phyloP scores from a whole-genome alignment of 2,113 vertebrate genomes.

The Mus spicilegus region DNA sequence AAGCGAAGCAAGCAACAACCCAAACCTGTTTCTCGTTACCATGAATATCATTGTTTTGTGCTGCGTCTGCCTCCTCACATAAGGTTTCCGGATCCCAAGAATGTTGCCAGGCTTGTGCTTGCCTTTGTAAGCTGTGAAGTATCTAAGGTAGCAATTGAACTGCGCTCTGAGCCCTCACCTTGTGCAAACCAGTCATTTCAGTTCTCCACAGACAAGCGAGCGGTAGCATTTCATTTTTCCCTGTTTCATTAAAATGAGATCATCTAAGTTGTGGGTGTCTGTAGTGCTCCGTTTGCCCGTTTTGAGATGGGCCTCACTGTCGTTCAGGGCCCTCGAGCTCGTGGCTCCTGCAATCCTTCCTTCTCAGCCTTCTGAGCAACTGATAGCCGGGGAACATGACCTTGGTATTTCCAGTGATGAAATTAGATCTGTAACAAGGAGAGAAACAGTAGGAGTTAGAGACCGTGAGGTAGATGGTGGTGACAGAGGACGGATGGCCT shows the following conservation, averaged over 20 bases:
- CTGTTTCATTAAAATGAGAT: neutral
- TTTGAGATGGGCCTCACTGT: neutral
- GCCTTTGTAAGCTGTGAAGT: neutral
- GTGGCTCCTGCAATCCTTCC: neutral
- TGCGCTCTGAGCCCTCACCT: fast-evolving
- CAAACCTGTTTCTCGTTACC: neutral
- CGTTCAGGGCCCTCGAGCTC: neutral
- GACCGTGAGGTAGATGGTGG: neutral
- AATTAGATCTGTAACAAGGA: neutral
- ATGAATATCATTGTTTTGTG: neutral
- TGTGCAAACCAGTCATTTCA: neutral
- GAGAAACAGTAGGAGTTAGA: neutral
- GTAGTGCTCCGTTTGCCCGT: neutral
- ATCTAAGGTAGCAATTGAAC: neutral
- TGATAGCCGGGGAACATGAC: neutral
- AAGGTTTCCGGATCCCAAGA: neutral
- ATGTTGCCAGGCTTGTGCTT: neutral
- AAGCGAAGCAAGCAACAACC: neutral
- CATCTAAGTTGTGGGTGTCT: neutral
- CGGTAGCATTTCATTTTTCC: neutral
- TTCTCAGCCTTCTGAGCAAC: neutral
- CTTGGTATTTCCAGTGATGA: neutral
- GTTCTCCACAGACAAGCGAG: neutral
- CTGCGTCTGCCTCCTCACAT: neutral
- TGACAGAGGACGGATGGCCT: fast-evolving